Evolutionary conservation across 2,113 vertebrate species (phyloP), one percentile per base, ranked within the genome.

Genomic region (Hippocampus abdominalis): DNA sequence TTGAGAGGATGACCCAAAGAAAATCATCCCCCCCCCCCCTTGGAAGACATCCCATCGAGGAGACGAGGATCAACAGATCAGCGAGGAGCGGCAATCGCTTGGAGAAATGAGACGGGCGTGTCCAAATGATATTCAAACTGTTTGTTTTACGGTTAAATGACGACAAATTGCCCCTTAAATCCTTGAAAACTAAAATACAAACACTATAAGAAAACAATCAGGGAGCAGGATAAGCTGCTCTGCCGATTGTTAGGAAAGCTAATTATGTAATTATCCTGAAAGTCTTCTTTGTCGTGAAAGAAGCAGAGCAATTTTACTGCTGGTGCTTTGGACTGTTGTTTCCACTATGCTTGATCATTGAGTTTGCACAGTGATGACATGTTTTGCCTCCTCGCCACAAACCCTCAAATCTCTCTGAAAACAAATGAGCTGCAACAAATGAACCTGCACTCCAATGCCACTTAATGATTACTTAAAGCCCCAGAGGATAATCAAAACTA

Each of bases 381-480:
- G 40, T 64, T 64, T 46, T 18, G n/a, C n/a, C 13, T 15, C 23
- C 23, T 46, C n/a, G 13, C 63, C 42, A 27, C 42, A 46, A 46
- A 32, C 40, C n/a, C 12, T 64, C n/a, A 8, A 64, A 64, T 46
- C 23, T 13, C 42, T 64, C 40, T 23, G 40, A 20, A 36, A 64
- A 48, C 42, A 64, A 64, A 64, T 64, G 63, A 64, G 42, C 40
- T 46, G 63, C 63, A 46, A 64, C 63, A 64, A 64, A 64, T 64
- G 63, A 64, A 64, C 23, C 23, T 18, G 40, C 62, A 64, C 62
- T 64, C 39, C 36, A 64, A 39, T 64, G 62, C 63, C 63, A 44
- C 42, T 64, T 44, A 46, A 64, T 64, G 63, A 64, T 64, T 46
- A 46, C 63, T 64, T 46, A 64, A 64, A 46, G 40, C 63, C 42